Evolutionary conservation across 2,888 invertebrate species (phyloP), one percentile per base, ranked within the genome.

Genomic region (Leucophora obtusa): DNA sequence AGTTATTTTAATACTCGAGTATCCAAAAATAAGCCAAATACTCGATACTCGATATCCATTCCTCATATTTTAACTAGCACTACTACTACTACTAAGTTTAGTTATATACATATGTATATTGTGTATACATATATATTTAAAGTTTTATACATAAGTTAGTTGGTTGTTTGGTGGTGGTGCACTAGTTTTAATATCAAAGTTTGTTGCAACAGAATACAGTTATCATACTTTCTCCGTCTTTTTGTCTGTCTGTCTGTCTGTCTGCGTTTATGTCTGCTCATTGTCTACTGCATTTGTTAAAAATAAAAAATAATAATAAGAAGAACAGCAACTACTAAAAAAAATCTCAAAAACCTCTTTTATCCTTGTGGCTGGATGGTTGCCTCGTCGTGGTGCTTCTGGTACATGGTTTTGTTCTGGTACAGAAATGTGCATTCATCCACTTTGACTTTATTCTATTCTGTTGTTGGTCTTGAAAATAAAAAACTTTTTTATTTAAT

Each of bases 211-310:
- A 73, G 70, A 79, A 77, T 53, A 35, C 72, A 65, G 69, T 28
- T 28, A 28, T 72, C 65, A 58, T 65, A 79, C 82, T 82, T 81
- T 78, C 74, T 69, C 71, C 78, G 62, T 72, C 81, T 75, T 68
- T 71, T 58, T 28, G 71, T 72, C 73, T 15, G 70, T 79, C 68
- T 35, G 58, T 60, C 63, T 11, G 74, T 78, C 60, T 81, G 82
- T 78, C 78, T 80, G 82, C 62, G 72, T 79, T 77, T 82, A 70
- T 84, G 84, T 83, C 83, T 84, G 83, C 84, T 69, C 81, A 82
- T 82, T 83, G 84, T 84, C 84, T 84, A 74, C 82, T 79, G 75
- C 70, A 81, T 70, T 77, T 73, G 66, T 70, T 73, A 33, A 38
- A 58, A 33, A 72, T 59, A 51, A 50, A 35, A 18, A 28, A 65